Conservation (phyloP, 2,888 invertebrate species). For the Sericinus montela region DNA sequence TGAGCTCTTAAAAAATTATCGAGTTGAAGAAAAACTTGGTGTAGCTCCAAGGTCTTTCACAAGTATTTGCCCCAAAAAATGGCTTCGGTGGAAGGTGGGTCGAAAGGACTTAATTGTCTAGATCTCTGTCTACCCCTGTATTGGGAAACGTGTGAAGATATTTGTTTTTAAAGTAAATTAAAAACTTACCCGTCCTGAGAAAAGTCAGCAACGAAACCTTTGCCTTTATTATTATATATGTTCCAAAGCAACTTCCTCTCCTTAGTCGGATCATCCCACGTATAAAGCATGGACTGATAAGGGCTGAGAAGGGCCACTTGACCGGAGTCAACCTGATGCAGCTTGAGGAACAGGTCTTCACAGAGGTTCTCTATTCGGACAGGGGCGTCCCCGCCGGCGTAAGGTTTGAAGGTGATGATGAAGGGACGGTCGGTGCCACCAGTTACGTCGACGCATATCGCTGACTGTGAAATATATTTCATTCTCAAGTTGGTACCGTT, state of each 20-base stretch:
- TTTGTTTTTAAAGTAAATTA: too few species aligned
- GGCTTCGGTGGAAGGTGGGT: too few species aligned
- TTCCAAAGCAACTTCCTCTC: slow-evolving; percentile 88
- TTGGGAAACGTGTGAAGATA: too few species aligned
- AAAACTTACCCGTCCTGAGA: slow-evolving; percentile 80
- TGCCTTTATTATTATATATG: slow-evolving; percentile 87
- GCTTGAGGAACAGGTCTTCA: slow-evolving; percentile 88
- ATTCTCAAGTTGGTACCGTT: too few species aligned
- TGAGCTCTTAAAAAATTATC: too few species aligned
- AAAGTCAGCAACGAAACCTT: slow-evolving; percentile 86
- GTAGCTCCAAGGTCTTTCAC: too few species aligned
- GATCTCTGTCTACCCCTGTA: too few species aligned
- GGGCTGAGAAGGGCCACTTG: slow-evolving; percentile 88
- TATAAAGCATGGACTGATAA: slow-evolving; percentile 86
- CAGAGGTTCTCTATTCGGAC: slow-evolving; percentile 91
- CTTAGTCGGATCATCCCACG: slow-evolving; percentile 91
- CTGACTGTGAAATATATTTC: slow-evolving; percentile 75
- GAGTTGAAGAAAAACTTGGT: too few species aligned
- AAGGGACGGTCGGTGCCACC: slow-evolving; percentile 87
- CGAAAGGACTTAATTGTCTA: too few species aligned
- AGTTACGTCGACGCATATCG: slow-evolving; percentile 84
- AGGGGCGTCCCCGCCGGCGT: slow-evolving; percentile 87
- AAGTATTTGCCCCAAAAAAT: too few species aligned
- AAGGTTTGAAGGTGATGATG: slow-evolving; percentile 86
- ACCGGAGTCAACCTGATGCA: slow-evolving; percentile 80